These are phyloP conservation scores for Malurus cyaneus DNA, from an alignment of 2,113 vertebrate genomes.

Conservation along the genomic window DNA sequence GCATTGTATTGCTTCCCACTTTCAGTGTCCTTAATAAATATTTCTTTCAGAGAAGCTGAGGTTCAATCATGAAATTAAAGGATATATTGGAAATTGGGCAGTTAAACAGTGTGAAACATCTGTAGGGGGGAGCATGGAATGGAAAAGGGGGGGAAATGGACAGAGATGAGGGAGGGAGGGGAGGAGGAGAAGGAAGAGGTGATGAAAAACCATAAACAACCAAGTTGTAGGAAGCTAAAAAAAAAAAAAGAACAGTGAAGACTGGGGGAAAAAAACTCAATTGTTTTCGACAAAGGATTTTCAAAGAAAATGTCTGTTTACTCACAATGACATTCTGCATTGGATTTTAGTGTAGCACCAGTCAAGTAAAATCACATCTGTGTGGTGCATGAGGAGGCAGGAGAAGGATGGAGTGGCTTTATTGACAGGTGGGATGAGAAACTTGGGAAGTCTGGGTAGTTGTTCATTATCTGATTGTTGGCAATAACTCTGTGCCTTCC, in stretches of 20 bases:
- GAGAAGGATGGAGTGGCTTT: constrained; percentile 3
- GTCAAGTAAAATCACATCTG: constrained; percentile 23
- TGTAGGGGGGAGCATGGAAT: neutral
- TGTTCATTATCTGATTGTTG: constrained; percentile 36
- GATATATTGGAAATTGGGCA: neutral
- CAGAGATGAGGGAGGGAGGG: neutral
- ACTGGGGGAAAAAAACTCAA: neutral
- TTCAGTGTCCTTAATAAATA: neutral
- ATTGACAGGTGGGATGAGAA: constrained; percentile 26
- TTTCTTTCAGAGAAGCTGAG: neutral
- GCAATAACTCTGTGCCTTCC: neutral
- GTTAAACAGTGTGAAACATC: neutral
- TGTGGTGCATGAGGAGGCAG: neutral
- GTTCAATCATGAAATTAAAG: neutral
- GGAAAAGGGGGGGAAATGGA: neutral
- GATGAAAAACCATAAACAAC: neutral
- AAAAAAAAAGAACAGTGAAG: neutral
- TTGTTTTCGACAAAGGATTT: neutral
- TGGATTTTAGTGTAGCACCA: neutral
- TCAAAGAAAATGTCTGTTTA: neutral
- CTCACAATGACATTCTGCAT: neutral
- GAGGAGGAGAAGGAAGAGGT: neutral
- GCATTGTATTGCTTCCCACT: neutral
- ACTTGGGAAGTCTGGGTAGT: neutral
- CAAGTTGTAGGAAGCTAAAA: neutral